Evolutionary conservation across 2,113 vertebrate species (phyloP), one percentile per base, ranked within the genome.

Genomic region (Rhynchopsitta pachyrhyncha): DNA sequence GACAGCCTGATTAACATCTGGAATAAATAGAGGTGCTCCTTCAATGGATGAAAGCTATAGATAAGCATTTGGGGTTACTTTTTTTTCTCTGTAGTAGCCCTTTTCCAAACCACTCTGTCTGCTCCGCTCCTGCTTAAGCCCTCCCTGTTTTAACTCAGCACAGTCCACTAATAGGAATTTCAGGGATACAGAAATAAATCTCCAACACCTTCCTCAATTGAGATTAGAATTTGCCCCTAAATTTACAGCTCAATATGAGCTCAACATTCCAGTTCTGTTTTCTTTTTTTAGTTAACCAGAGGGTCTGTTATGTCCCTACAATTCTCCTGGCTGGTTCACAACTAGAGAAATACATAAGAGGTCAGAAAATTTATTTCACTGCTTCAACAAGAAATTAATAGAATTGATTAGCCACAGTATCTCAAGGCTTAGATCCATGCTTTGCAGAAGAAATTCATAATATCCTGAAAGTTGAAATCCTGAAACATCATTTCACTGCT

Each of bases 391-490:
- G 69, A 97, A 96, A 96, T 96, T 96, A 97, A 92, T 92, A 91
- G 74, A 97, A 97, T 97, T 97, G 94, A 97, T 97, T 97, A 93
- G 90, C 92, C 73, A 97, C 93, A 94, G 93, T 87, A 95, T 96
- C 88, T 96, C 74, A 94, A 87, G 89, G 85, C 95, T 96, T 69
- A 97, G 92, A 93, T 96, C 84, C 87, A 69, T 77, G 87, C 93
- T 96, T 95, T 94, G 85, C 92, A 81, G 89, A 92, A 91, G 52
- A 88, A 96, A 94, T 96, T 91, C 76, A 87, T 94, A 92, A 94
- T 95, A 96, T 95, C 89, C 90, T 96, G 92, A 79, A 95, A 97
- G 90, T 16, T 84, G 89, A 97, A 97, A 95, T 95, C 83, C 93
- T 80, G 90, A 96, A 97, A 96, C 92, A 96, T 89, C 95, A 95